phyloP scores from a whole-genome alignment of 2,113 vertebrate genomes.

The Genyomyrus donnyi region DNA sequence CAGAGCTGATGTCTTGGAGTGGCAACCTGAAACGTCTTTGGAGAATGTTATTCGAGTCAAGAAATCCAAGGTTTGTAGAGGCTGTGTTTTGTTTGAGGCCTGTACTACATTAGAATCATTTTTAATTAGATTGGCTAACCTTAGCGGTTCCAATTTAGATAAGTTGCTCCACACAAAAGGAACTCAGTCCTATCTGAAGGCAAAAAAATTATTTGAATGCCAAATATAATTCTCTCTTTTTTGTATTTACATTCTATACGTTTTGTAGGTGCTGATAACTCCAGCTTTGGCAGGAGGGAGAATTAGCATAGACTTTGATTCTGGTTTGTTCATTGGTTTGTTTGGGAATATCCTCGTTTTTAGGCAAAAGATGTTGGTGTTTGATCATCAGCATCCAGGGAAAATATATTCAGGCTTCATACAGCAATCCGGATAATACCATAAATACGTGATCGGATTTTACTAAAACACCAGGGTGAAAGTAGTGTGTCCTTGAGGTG shows the following conservation, averaged over 20 bases:
- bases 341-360: neutral
- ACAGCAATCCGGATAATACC: neutral
- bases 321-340: neutral
- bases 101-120: neutral
- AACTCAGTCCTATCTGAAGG: neutral
- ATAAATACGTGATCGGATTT: neutral
- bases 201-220: slow-evolving; percentile 13
- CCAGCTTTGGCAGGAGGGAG: neutral
- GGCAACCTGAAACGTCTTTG: neutral
- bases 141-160: slow-evolving; percentile 12
- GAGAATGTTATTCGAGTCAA: neutral
- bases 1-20: neutral
- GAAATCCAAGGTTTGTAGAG: neutral
- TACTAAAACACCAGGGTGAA: neutral
- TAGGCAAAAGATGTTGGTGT: neutral
- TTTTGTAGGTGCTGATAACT: neutral
- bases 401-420: neutral
- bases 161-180: slow-evolving; percentile 11
- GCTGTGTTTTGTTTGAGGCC: neutral
- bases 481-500: neutral
- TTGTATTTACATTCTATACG: neutral
- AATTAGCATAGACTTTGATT: neutral
- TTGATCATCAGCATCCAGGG: neutral
- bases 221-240: neutral
- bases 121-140: slow-evolving; percentile 20